Evolutionary conservation across 2,888 invertebrate genomes (phyloP).

Genomic region (Scotopteryx bipunctaria): DNA sequence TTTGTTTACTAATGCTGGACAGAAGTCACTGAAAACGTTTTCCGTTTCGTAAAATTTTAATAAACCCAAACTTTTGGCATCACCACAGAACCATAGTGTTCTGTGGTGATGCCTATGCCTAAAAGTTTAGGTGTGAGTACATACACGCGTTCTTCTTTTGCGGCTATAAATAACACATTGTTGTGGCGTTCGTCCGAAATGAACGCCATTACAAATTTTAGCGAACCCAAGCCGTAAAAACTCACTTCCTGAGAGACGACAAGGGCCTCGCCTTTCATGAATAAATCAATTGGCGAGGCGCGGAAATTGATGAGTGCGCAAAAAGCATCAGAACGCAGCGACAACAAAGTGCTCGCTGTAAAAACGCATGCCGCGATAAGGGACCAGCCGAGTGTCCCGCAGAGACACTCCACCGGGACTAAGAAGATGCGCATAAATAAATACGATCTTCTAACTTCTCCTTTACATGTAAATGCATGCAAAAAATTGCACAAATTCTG

Average conservation of each 20-base stretch:
- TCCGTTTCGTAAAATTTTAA: slow-evolving; percentile 24
- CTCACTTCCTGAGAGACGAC: slow-evolving; percentile 78
- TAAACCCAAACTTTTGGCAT: slow-evolving; percentile 3
- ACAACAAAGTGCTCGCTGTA: slow-evolving; percentile 78
- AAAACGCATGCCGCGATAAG: slow-evolving; percentile 72
- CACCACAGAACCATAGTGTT: too few species aligned
- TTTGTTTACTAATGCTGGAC: slow-evolving; percentile 55
- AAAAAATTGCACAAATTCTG: slow-evolving; percentile 39
- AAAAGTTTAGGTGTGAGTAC: too few species aligned
- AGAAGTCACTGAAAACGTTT: slow-evolving; percentile 13
- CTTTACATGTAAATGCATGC: slow-evolving; percentile 44
- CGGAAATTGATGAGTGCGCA: slow-evolving; percentile 80
- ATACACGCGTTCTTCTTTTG: slow-evolving; percentile 43
- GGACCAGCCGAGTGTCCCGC: slow-evolving; percentile 53
- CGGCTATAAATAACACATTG: slow-evolving; percentile 77
- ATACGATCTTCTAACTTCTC: slow-evolving; percentile 47
- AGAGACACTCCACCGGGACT: slow-evolving; percentile 56
- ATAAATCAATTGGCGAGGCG: slow-evolving; percentile 80
- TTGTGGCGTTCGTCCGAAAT: too few species aligned
- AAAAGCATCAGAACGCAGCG: slow-evolving; percentile 73
- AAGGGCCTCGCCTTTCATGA: slow-evolving; percentile 71
- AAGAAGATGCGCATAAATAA: slow-evolving; percentile 82
- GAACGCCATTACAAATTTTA: slow-evolving; percentile 80
- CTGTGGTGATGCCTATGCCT: too few species aligned
- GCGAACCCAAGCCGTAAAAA: slow-evolving; percentile 70